phyloP scores from a whole-genome alignment of 2,113 vertebrate genomes.

The Onychostruthus taczanowskii region DNA sequence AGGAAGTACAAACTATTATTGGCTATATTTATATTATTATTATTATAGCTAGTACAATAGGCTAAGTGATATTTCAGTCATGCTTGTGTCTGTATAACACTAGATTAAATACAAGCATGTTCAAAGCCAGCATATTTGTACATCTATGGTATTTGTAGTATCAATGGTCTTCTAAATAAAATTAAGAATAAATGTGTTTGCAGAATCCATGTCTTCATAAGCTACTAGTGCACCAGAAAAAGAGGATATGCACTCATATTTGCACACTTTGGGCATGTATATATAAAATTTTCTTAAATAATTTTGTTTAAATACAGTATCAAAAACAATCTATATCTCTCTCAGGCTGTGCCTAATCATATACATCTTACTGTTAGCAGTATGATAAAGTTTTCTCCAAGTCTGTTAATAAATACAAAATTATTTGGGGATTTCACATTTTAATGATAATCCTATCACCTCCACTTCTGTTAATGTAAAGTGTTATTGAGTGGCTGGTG shows the following conservation, averaged over 20 bases:
- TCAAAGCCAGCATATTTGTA: rapidly evolving
- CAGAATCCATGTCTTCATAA: not conserved
- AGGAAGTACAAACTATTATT: not conserved
- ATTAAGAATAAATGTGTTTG: not conserved
- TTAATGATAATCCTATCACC: not conserved
- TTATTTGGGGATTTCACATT: not conserved
- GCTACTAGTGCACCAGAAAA: not conserved
- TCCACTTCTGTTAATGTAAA: not conserved
- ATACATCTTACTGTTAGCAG: not conserved
- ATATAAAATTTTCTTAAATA: not conserved
- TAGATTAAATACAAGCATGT: not conserved
- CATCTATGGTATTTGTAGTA: not conserved
- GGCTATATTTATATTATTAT: not conserved
- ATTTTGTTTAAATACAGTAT: not conserved
- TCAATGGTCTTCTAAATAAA: not conserved
- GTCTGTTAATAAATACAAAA: not conserved
- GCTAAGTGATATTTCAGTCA: not conserved
- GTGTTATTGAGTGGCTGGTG: not conserved
- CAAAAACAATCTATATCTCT: not conserved
- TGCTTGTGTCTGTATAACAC: not conserved
- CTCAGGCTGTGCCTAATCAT: not conserved
- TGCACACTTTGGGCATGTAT: not conserved
- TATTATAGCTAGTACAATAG: not conserved
- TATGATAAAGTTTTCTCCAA: not conserved
- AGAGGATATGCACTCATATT: not conserved